phyloP scores from a whole-genome alignment of 2,888 invertebrate genomes.

The Myopa testacea region DNA sequence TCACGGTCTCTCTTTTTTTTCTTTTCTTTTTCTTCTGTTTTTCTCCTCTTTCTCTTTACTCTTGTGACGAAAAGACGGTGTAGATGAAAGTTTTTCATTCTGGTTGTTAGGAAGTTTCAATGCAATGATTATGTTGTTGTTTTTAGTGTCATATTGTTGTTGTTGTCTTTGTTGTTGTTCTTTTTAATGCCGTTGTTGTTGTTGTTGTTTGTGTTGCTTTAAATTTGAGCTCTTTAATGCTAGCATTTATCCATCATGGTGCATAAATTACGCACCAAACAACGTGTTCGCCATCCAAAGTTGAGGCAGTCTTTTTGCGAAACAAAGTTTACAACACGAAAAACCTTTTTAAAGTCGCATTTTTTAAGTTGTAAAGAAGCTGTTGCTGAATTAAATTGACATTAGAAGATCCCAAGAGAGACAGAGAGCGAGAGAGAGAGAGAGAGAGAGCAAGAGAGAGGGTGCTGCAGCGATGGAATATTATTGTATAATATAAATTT shows the following conservation, averaged over 20 bases:
- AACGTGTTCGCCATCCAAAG: conserved; percentile 22
- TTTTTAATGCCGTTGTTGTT: background rate
- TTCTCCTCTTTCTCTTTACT: background rate
- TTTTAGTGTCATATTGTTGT: background rate
- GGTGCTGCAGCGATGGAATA: too few species aligned
- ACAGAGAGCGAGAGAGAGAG: too few species aligned
- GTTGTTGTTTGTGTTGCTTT: background rate
- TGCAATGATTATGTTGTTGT: background rate
- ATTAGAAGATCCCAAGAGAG: too few species aligned
- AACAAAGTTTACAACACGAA: conserved; percentile 9
- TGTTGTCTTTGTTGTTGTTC: background rate
- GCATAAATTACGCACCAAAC: conserved; percentile 22
- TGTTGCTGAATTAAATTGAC: background rate
- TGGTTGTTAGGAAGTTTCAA: too few species aligned
- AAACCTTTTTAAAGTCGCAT: background rate
- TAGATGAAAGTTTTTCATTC: too few species aligned
- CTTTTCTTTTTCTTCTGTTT: background rate
- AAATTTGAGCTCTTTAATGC: conserved; percentile 3
- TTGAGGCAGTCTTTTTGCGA: conserved; percentile 6
- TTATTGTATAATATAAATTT: too few species aligned
- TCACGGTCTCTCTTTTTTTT: background rate
- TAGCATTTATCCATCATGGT: conserved; percentile 12
- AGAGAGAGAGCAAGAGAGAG: too few species aligned
- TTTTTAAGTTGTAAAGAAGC: background rate
- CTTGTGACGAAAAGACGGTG: too few species aligned